Evolutionary conservation across 1,140 invertebrate genomes (phyloP), one percentile per base, ranked within the genome.

Genomic region (Patella vulgata): DNA sequence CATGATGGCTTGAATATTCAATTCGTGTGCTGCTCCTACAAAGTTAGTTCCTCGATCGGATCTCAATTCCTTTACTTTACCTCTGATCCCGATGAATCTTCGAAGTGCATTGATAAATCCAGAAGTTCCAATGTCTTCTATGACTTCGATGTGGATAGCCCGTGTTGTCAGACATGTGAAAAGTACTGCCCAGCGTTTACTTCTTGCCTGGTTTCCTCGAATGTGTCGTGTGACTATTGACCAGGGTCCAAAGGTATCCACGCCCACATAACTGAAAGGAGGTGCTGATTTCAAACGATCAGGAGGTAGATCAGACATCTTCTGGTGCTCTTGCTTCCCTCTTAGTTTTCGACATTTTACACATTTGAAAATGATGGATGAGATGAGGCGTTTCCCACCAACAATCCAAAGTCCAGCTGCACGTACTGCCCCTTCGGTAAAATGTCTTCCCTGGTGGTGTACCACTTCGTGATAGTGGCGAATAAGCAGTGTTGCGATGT

Each of bases 51-150:
- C 64, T 43, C 55, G 59, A 46, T 70, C 60, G 25, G 43, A 69
- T 1, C 57, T 25, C 1, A 70, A 52, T 27, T 51, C 21, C 19
- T 51, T 31, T 14, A 71, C 59, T 53, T 48, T 21, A 31, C 80
- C 81, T 46, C 82, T 59, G 28, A 81, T 59, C 17, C 78, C 71
- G 17, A 86, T 75, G 63, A 87, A 84, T 39, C 84, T 47, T 19
- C 78, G 51, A 21, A 71, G 36, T n/a, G 33, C 64, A 54, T 69
- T 74, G 21, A 74, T 47, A 53, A 84, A 85, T 0, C 70, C 70
- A 31, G 81, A 72, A 0, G 82, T 82, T 1, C 72, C 61, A 3
- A 86, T 54, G 70, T 72, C 9, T 70, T 72, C 67, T 2, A 70
- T 53, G 36, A 63, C 30, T 50, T 87, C 85, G 14, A 83, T 44